Base-by-base conservation (phyloP, 2,797 vertebrate genomes). In the Aselliscus stoliczkanus region DNA sequence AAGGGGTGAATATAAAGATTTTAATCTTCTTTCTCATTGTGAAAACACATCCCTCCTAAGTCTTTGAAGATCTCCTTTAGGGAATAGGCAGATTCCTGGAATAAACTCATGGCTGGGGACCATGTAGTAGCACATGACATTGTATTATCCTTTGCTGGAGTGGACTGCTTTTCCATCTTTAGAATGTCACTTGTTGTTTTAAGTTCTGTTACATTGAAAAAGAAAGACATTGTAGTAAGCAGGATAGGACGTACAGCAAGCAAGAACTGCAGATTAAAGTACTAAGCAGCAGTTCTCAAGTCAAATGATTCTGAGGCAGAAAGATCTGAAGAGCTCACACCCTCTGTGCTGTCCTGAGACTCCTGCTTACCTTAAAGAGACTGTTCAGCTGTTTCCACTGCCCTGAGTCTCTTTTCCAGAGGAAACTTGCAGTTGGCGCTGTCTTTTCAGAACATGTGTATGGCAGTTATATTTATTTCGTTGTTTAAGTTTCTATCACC, bases 401-500 rank as follows among this genome's bases (percentile, higher is more conserved):
- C n/a, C 25, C 69, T 37, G 62, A 72, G 7, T 95, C 92, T 69
- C 75, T 90, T 91, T 88, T 89, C n/a, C 69, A 95, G 52, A 86
- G 18, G 65, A 69, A 90, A 54, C 65, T 79, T 91, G 12, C 11
- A 17, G 47, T 94, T 95, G 31, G 8, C 65, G 56, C 52, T 95
- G 25, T 72, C 29, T 75, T 93, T 70, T 93, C 29, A 87, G 58
- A 95, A 93, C 8, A 23, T 85, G 39, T 93, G 84, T 94, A 84
- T 90, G 90, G 25, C 44, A 34, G 13, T 93, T 95, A 75, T 56
- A 92, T 97, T 96, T 94, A 86, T 87, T 97, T 97, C 54, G 94
- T 94, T 95, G 80, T 94, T 93, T 95, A 75, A 85, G 21, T 85
- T 50, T 15, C 44, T 77, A 58, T 94, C 65, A 84, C 94, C 65